phyloP scores from a whole-genome alignment of 2,113 vertebrate species.

The Agelaius tricolor region DNA sequence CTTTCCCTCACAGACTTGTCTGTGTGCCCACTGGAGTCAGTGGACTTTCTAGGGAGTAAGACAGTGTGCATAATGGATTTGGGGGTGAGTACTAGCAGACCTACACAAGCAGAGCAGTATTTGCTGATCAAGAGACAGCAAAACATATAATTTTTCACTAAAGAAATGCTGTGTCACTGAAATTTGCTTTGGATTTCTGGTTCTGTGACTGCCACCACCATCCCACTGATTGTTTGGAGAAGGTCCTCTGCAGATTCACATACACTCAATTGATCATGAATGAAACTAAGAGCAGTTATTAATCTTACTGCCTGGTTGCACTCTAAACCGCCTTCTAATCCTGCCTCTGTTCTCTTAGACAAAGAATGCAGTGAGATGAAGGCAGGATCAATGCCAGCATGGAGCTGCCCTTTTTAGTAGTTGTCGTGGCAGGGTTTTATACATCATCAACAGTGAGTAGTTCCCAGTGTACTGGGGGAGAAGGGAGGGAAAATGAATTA shows the following conservation, averaged over 20 bases:
- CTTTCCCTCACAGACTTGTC: background rate
- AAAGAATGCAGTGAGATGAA: slow-evolving; percentile 67
- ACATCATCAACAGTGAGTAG: slow-evolving; percentile 32
- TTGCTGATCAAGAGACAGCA: background rate
- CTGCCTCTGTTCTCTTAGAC: slow-evolving; percentile 66
- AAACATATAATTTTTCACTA: background rate
- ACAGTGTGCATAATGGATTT: background rate
- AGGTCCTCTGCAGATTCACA: slow-evolving; percentile 24
- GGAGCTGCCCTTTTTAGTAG: slow-evolving; percentile 56
- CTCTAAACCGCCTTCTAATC: slow-evolving; percentile 66
- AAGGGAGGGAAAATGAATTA: slow-evolving; percentile 8
- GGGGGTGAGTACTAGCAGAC: background rate
- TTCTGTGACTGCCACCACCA: background rate
- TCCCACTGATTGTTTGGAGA: slow-evolving; percentile 29
- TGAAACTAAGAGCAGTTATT: slow-evolving; percentile 62
- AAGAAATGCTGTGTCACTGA: background rate
- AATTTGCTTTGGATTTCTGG: slow-evolving; percentile 3
- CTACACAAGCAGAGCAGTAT: background rate
- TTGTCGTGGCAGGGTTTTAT: slow-evolving; percentile 43
- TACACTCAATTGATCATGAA: slow-evolving; percentile 56
- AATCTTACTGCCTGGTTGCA: slow-evolving; percentile 63
- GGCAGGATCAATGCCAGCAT: slow-evolving; percentile 56
- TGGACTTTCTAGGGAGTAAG: background rate
- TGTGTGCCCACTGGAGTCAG: background rate
- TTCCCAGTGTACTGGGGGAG: slow-evolving; percentile 20